A percentile compares a stretch with the other conserved stretches of the same genome.
Conservation (phyloP, 2,113 vertebrate genomes). For the Tursiops truncatus region DNA sequence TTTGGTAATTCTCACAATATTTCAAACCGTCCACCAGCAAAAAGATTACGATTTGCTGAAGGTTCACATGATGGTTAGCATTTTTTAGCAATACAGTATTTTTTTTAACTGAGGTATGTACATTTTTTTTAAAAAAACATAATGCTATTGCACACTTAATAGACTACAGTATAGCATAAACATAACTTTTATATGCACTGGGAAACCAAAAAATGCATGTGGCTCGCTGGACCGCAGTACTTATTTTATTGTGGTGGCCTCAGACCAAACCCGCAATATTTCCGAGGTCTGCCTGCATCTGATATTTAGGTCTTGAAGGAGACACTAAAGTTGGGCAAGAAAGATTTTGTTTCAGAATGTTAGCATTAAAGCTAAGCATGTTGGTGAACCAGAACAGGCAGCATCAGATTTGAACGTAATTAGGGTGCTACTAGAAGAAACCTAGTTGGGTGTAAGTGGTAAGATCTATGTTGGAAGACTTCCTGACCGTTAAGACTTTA, state of each 20-base stretch:
- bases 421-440: not conserved
- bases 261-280: not conserved
- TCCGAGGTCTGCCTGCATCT: not conserved
- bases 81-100: not conserved
- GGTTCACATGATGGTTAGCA: not conserved
- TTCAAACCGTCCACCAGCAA: not conserved
- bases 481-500: constrained; percentile 44
- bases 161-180: not conserved
- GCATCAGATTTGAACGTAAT: not conserved
- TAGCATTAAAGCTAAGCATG: not conserved
- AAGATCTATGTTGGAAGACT: not conserved
- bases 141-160: not conserved
- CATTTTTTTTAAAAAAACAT: not conserved
- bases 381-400: not conserved
- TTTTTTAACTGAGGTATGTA: not conserved
- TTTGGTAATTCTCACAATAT: not conserved
- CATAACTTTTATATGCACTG: not conserved
- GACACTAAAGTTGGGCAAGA: not conserved
- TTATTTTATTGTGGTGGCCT: not conserved
- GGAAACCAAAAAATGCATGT: not conserved
- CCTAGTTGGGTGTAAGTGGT: not conserved
- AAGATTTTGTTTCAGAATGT: constrained; percentile 28
- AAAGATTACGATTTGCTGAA: not conserved
- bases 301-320: not conserved
- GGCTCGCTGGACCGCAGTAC: not conserved